Percentiles rank a stretch among this genome's conserved stretches.
phyloP scores from a whole-genome alignment of 2,113 vertebrate species.

The Cyprinodon tularosa region DNA sequence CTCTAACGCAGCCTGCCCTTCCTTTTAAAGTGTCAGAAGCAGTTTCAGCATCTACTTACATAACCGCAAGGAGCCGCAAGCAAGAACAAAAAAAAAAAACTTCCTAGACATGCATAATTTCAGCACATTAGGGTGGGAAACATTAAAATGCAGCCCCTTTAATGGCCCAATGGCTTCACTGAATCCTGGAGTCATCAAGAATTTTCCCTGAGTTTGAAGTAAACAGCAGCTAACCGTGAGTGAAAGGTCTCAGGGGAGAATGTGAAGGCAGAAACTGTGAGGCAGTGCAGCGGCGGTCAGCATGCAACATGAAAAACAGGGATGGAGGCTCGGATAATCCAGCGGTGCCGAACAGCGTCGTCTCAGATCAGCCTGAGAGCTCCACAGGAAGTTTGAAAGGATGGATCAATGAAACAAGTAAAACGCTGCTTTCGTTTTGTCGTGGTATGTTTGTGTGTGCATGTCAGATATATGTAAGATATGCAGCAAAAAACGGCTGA shows the following conservation, averaged over 20 bases:
- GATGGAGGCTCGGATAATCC: conserved; percentile 1
- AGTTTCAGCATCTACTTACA: conserved; percentile 10
- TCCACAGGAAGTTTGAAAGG: conserved; percentile 3
- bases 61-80: conserved; percentile 26
- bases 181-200: conserved; percentile 5
- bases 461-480: neutral
- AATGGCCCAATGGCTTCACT: neutral
- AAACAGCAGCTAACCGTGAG: conserved; percentile 15
- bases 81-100: neutral
- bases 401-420: conserved; percentile 32
- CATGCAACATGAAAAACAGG: neutral
- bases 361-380: conserved; percentile 21
- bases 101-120: conserved; percentile 12
- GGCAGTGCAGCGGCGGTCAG: conserved; percentile 10
- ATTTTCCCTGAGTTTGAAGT: conserved; percentile 31
- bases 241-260: conserved; percentile 13
- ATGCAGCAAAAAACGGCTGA: neutral
- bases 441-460: neutral
- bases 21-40: conserved; percentile 18
- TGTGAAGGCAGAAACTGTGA: conserved; percentile 21
- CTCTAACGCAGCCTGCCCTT: neutral
- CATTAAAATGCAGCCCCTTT: conserved; percentile 12
- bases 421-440: conserved; percentile 4
- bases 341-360: neutral
- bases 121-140: neutral